These are phyloP conservation scores for Melanostoma mellinum DNA, from an alignment of 2,888 invertebrate genomes.

Conservation along the genomic window DNA sequence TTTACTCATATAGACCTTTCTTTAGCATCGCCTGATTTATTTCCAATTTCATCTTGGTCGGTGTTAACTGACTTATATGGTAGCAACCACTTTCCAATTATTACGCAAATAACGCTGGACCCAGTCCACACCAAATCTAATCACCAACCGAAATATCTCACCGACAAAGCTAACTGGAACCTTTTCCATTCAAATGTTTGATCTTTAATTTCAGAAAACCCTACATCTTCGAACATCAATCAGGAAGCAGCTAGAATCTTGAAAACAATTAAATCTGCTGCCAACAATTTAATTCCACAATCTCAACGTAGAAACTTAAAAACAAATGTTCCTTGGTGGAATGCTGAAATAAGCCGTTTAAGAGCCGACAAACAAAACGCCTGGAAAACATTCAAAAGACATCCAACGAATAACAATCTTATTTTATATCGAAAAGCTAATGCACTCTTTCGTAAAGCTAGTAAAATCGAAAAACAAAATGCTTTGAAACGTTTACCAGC, in stretches of 20 bases:
- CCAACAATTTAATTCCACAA: too few relatives aligned
- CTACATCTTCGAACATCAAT: too few relatives aligned
- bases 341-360: too few relatives aligned
- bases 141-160: background rate
- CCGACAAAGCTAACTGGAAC: background rate
- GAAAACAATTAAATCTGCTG: too few relatives aligned
- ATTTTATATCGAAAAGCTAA: slow-evolving; percentile 1
- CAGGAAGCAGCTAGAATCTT: too few relatives aligned
- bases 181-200: background rate
- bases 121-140: background rate
- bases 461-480: background rate
- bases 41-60: background rate
- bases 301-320: too few relatives aligned
- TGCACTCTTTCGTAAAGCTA: slow-evolving; percentile 6
- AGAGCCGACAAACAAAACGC: too few relatives aligned
- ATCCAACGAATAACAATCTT: background rate
- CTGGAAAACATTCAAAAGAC: too few relatives aligned
- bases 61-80: background rate
- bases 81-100: background rate
- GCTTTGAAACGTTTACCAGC: slow-evolving; percentile 3
- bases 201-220: too few relatives aligned
- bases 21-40: background rate
- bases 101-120: background rate
- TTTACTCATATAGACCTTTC: too few relatives aligned
- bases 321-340: too few relatives aligned